Evolutionary conservation across 2,888 invertebrate genomes (phyloP).

Genomic region (Philonicus albiceps): DNA sequence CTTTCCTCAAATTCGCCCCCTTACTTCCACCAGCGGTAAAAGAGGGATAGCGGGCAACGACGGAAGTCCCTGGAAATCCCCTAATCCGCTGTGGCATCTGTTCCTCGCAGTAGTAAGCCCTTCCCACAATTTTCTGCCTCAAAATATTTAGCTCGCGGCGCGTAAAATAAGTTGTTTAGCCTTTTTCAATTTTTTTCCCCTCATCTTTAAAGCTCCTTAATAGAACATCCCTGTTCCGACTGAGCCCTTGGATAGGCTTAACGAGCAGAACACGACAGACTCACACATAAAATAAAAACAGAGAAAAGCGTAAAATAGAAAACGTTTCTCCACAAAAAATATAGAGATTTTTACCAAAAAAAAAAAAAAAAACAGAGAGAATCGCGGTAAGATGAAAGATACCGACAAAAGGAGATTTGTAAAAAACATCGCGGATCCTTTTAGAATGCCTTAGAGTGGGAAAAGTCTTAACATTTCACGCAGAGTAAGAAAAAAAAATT

Average conservation of each 20-base stretch:
- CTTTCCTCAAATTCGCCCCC: not conserved
- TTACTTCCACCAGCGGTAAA: not conserved
- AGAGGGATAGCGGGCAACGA: not conserved
- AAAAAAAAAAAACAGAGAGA: not conserved
- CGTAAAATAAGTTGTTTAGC: conserved; percentile 21
- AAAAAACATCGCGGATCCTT: conserved; percentile 3
- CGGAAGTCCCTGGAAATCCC: not conserved
- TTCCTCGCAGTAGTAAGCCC: not conserved
- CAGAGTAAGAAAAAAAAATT: not conserved
- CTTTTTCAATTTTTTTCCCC: not conserved
- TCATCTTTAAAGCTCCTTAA: conserved; percentile 11
- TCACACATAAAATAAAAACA: conserved; percentile 1
- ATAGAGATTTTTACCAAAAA: not conserved
- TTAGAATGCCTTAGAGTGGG: not conserved
- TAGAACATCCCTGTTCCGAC: not conserved
- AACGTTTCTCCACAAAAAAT: not conserved
- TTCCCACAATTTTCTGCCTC: not conserved
- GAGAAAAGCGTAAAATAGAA: not conserved
- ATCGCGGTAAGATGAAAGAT: conserved; percentile 10
- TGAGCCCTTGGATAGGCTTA: conserved; percentile 4
- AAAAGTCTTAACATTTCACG: not conserved
- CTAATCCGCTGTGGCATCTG: not conserved
- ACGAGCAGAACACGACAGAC: not conserved
- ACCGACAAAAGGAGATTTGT: not conserved
- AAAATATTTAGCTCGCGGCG: not conserved